Percentiles rank a stretch among this genome's conserved stretches.
Conservation (phyloP, 2,888 invertebrate species). For the Tipula helvola region DNA sequence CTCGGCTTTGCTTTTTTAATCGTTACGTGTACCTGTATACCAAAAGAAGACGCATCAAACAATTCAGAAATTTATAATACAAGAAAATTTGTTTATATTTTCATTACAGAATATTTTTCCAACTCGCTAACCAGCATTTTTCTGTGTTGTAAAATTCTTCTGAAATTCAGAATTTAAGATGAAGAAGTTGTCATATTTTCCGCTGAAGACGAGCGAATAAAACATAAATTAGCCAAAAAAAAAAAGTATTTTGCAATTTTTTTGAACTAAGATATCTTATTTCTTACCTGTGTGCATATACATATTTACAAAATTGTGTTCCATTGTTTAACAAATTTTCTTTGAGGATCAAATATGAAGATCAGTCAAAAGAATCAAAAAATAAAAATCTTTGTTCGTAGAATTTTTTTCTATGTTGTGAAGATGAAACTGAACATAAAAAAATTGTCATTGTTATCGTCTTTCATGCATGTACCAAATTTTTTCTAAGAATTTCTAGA, state of each 20-base stretch:
- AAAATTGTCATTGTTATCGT: background rate
- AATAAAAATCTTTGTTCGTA: background rate
- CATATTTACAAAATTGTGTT: background rate
- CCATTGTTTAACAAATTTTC: background rate
- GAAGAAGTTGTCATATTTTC: background rate
- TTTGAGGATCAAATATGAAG: background rate
- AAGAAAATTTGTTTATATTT: no score
- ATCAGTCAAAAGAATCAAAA: background rate
- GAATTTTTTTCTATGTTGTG: background rate
- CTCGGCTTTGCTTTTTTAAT: no score
- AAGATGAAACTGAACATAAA: background rate
- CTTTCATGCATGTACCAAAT: constrained; percentile 4
- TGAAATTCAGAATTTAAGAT: background rate
- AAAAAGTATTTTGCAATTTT: background rate
- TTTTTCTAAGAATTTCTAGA: background rate
- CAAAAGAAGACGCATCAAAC: no score
- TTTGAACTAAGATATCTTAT: background rate
- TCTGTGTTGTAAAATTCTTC: background rate
- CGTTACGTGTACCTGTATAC: no score
- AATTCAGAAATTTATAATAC: no score
- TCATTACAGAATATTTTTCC: background rate
- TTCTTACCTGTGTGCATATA: background rate
- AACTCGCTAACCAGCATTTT: background rate
- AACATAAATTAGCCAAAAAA: background rate
- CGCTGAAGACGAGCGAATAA: background rate